Base-by-base conservation (phyloP, 2,888 invertebrate species). In the Pseudoips prasinana region DNA sequence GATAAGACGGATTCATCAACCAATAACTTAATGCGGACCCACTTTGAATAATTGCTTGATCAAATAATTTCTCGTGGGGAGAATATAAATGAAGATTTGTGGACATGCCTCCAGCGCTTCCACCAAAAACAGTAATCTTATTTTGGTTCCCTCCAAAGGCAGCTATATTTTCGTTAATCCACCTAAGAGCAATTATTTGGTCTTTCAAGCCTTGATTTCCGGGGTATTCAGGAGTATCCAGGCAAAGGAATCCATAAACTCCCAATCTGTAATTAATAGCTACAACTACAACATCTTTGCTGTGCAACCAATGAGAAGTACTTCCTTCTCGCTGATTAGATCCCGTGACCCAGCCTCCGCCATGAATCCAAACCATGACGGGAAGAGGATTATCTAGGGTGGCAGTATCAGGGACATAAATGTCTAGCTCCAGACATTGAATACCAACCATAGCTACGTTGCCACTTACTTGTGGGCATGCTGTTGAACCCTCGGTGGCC, bases 151-250 rank as follows among this genome's bases (percentile, higher is more conserved):
- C 82, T 3, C 79, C 77, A 42, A 82, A 82, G 1, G 69, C 49
- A 25, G 51, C 67, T 22, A 81, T 79, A 10, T 81, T 73, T 1
- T 67, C 44, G 25, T 70, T 76, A 1, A 81, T 46, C 81, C 80
- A 82, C 33, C 63, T 58, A 6, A 81, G 44, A 1, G 78, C 81
- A 22, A 58, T 32, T 3, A 56, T 28, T 45, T 79, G 80, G 17
- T 81, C 81, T 39, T 78, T 81, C 0, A 82, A 33, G 0, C 78
- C 81, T 41, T 78, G 76, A 33, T 81, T 81, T 0, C 79, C 81
- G 0, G 77, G 68, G 7, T 77, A 47, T 8, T 64, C 56, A 0
- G 67, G 57, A 1, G 47, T 67, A 14, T 72, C 64, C 0, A 79
- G 48, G 31, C 77, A 77, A 69, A 81, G 73, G 30, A 81, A 82